Percentiles rank a stretch among this genome's conserved stretches.
phyloP scores from a whole-genome alignment of 1,140 invertebrate species.

The Tetragonula clypearis region DNA sequence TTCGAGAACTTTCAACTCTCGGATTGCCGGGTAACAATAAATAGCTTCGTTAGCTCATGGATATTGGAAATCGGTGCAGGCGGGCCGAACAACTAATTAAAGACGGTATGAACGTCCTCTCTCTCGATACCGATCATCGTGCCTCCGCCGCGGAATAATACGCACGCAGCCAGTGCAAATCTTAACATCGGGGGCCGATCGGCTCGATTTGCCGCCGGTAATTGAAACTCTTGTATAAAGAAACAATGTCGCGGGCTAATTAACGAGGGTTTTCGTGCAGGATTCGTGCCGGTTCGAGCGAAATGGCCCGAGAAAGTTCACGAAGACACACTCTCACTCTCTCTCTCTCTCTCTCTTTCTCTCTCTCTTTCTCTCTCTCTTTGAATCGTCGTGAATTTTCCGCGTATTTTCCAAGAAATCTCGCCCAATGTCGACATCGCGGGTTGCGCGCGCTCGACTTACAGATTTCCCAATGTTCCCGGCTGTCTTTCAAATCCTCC shows the following conservation, averaged over 20 bases:
- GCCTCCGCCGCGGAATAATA: constrained; percentile 31
- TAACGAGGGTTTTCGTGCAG: constrained; percentile 42
- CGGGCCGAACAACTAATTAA: constrained; percentile 52
- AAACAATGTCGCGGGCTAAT: constrained; percentile 56
- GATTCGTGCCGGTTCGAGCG: constrained; percentile 4
- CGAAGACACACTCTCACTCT: background rate
- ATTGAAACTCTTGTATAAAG: constrained; percentile 60
- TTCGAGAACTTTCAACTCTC: constrained; percentile 27
- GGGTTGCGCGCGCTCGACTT: background rate
- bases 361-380: constrained; percentile 15
- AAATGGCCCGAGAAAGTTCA: background rate
- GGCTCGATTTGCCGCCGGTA: constrained; percentile 46
- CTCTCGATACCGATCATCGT: constrained; percentile 7
- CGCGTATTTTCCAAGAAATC: constrained; percentile 57
- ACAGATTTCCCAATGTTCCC: background rate
- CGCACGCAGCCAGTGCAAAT: constrained; percentile 35
- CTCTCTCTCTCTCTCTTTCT: background rate
- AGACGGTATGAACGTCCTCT: constrained; percentile 12
- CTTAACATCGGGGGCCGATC: constrained; percentile 32
- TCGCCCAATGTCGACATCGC: constrained; percentile 12
- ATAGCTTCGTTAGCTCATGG: constrained; percentile 28
- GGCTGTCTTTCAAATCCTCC: constrained; percentile 69
- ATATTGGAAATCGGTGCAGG: constrained; percentile 33
- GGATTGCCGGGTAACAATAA: constrained; percentile 19
- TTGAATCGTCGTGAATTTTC: constrained; percentile 36